phyloP scores from a whole-genome alignment of 2,888 invertebrate genomes.

The Sphaeridia pumilis region DNA sequence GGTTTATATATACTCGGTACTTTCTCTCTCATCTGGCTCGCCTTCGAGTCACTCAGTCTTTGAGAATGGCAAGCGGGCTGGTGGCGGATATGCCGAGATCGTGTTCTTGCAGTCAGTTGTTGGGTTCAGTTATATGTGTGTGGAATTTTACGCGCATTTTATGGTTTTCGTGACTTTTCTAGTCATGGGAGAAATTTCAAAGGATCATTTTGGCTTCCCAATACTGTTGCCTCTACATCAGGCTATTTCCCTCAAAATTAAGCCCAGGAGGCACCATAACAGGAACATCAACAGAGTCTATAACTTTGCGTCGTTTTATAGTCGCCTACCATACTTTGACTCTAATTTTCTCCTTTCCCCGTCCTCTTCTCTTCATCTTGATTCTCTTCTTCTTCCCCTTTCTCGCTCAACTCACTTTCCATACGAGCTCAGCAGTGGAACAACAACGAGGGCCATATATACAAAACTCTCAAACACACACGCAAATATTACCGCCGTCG shows the following conservation, averaged over 20 bases:
- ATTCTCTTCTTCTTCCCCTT: not conserved
- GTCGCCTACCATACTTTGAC: constrained; percentile 23
- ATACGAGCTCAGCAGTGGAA: constrained; percentile 4
- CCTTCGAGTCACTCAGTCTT: constrained; percentile 8
- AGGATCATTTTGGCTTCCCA: constrained; percentile 36
- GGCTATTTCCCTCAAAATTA: constrained; percentile 36
- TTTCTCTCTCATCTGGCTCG: not conserved
- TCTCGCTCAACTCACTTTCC: not conserved
- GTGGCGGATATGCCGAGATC: no score
- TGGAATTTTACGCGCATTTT: constrained; percentile 35
- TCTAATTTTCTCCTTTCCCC: constrained; percentile 22
- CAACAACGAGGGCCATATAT: no score
- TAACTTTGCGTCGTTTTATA: constrained; percentile 30
- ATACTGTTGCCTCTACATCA: constrained; percentile 31
- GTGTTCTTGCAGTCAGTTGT: no score
- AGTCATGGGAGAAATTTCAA: constrained; percentile 36
- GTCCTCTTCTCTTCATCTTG: constrained; percentile 5
- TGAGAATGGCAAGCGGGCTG: constrained; percentile 7
- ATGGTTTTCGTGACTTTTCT: constrained; percentile 35
- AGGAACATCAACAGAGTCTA: constrained; percentile 29
- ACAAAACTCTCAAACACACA: constrained; percentile 10
- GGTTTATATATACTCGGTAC: no score
- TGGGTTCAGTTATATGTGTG: constrained; percentile 15
- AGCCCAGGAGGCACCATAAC: constrained; percentile 34
- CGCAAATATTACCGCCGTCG: constrained; percentile 17